Evolutionary conservation across 2,888 invertebrate genomes (phyloP).

Genomic region (Drosophila siamana): DNA sequence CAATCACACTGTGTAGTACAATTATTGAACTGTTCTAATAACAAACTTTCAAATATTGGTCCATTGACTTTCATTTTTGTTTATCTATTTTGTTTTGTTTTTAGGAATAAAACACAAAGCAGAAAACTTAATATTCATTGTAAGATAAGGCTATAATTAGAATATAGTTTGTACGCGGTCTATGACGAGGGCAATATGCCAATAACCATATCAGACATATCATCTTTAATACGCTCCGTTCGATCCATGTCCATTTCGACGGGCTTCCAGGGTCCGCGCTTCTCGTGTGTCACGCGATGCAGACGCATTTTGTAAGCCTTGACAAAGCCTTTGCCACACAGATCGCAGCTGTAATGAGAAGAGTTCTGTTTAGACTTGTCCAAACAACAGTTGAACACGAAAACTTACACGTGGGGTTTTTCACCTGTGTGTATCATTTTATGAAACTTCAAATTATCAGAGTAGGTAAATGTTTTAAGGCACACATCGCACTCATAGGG

Average conservation of each 20-base stretch:
- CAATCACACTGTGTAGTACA: constrained; percentile 43
- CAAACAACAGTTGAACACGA: neutral
- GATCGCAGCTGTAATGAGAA: constrained; percentile 67
- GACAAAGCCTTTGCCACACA: constrained; percentile 82
- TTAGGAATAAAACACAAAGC: constrained; percentile 18
- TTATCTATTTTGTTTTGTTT: constrained; percentile 19
- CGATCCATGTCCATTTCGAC: constrained; percentile 16
- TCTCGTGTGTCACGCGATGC: constrained; percentile 79
- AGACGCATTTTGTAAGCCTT: constrained; percentile 82
- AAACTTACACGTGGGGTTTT: constrained; percentile 82
- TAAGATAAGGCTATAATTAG: constrained; percentile 31
- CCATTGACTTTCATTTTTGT: neutral
- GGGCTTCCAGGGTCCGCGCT: constrained; percentile 60
- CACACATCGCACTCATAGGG: constrained; percentile 84
- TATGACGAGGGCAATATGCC: constrained; percentile 31
- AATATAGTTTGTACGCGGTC: constrained; percentile 37
- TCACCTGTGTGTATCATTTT: constrained; percentile 84
- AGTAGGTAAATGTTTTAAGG: constrained; percentile 83
- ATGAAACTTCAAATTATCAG: constrained; percentile 83
- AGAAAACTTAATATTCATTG: constrained; percentile 30
- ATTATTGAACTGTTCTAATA: neutral
- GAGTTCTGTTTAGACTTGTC: no score
- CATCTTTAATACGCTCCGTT: constrained; percentile 45
- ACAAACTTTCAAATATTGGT: neutral
- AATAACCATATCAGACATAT: constrained; percentile 49